Evolutionary conservation across 35 echinoderm and acorn worm species (phyloP), one percentile per base, ranked within the genome.

Genomic region (Apostichopus parvimensis): DNA sequence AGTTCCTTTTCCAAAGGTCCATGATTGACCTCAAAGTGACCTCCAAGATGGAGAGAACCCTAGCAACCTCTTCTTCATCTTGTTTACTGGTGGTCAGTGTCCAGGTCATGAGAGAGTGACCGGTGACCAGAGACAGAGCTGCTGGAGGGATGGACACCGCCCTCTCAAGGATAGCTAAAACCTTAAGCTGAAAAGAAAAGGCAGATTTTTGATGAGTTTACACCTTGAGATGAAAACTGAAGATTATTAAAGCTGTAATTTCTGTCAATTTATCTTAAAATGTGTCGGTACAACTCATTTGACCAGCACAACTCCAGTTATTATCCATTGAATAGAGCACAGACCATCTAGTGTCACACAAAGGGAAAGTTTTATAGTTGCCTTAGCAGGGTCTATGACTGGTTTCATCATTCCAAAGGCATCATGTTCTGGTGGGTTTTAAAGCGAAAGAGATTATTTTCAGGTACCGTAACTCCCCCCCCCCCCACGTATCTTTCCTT

Each of bases 81-180:
- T 9, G 4, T 58, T 45, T 88, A n/a, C 34, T 6, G 55, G 3
- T 54, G 9, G 9, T 82, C 28, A 88, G 53, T 5, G 53, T 88
- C 86, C 86, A 88, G 5, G 62, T 73, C n/a, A 88, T n/a, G 25
- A 88, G 60, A 53, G 86, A 88, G 34, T 88, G 86, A 4, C n/a
- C 7, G 71, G 60, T 52, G 15, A 73, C 62, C 17, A 88, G 86
- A 53, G 68, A 60, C 9, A 88, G 57, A 10, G 86, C 86, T 34
- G 86, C 86, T 72, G 58, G 86, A 54, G 86, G 86, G 58, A 88
- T 88, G 15, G 22, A 23, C 4, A 73, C 86, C 25, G 86, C 86
- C 86, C 54, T 88, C 64, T 8, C 8, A 15, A 88, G 28, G 52
- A 88, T 72, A 72, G 6, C 6, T 64, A 88, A 25, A 54, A 88